These are phyloP conservation scores for Orgyia antiqua DNA, from an alignment of 2,888 invertebrate species.

Conservation along the genomic window DNA sequence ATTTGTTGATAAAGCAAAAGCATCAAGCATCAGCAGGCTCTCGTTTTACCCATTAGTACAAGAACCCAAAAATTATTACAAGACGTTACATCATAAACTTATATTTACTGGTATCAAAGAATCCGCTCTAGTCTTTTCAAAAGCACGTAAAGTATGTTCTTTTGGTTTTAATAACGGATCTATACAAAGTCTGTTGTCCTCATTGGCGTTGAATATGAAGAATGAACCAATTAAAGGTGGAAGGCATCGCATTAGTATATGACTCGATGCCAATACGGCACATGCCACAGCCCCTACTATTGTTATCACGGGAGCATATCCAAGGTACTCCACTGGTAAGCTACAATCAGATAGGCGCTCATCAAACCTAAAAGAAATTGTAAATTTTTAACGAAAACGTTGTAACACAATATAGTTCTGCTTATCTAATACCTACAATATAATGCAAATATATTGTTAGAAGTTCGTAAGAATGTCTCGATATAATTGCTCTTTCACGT, in stretches of 20 bases:
- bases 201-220: conserved; percentile 66
- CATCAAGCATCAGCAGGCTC: too few species aligned
- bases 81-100: too few species aligned
- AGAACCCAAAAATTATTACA: too few species aligned
- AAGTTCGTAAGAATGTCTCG: too few species aligned
- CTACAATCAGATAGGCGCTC: conserved; percentile 45
- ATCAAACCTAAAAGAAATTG: conserved; percentile 60
- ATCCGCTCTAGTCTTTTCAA: conserved; percentile 26
- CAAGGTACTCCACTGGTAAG: conserved; percentile 38
- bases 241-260: conserved; percentile 45
- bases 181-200: conserved; percentile 61
- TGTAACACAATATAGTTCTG: too few species aligned
- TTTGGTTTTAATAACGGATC: conserved; percentile 32
- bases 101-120: conserved; percentile 55
- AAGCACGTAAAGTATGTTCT: conserved; percentile 13
- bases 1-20: too few species aligned
- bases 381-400: too few species aligned
- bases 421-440: too few species aligned
- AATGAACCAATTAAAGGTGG: conserved; percentile 54
- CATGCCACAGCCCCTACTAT: conserved; percentile 39
- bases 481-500: too few species aligned
- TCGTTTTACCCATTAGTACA: too few species aligned
- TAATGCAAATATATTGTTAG: too few species aligned
- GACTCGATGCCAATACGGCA: conserved; percentile 41
- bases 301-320: conserved; percentile 42